Evolutionary conservation across 2,888 invertebrate species (phyloP), one percentile per base, ranked within the genome.

Genomic region (Mamestra brassicae): DNA sequence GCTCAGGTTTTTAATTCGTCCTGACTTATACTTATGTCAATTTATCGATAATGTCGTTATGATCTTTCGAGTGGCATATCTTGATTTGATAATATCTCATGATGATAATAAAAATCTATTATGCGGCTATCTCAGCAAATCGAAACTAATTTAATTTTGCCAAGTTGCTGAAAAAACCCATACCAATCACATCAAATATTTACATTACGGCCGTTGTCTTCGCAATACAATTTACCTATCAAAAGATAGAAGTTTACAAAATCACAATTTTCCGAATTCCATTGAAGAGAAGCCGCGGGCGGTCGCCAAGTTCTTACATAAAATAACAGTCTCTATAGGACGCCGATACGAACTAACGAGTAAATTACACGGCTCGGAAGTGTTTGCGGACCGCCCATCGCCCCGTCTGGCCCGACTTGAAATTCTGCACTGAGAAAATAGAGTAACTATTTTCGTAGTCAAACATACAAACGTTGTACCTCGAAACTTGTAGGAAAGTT

Each of bases 361-460:
- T 92, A 94, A 94, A 94, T 94, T 93, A 93, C 93, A 93, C 85
- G 89, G 90, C 90, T 91, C 87, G 89, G 89, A 91, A 94, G 93
- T 94, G 93, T 94, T 94, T 93, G 93, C 91, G 87, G 90, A 91
- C 92, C 92, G 92, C 93, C 92, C 92, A 90, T 89, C 87, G 90
- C 88, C 84, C 79, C 88, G 87, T 89, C 87, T 91, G 89, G 85
- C 85, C 90, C 87, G 88, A 89, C 90, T 90, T 88, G 87, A 86
- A 90, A 91, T 89, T 91, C 88, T 85, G 85, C 79, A 84, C 85
- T 83, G 87, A 83, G 83, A 86, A 88, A 89, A 87, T 84, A 81
- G 80, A 78, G 72, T 74, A 84, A 81, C 86, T 89, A 87, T 87
- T 86, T 87, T 86, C 82, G 78, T 83, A 84, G 80, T 75, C 81